Base-by-base conservation (phyloP, 1,140 invertebrate genomes). In the Penaeus chinensis region DNA sequence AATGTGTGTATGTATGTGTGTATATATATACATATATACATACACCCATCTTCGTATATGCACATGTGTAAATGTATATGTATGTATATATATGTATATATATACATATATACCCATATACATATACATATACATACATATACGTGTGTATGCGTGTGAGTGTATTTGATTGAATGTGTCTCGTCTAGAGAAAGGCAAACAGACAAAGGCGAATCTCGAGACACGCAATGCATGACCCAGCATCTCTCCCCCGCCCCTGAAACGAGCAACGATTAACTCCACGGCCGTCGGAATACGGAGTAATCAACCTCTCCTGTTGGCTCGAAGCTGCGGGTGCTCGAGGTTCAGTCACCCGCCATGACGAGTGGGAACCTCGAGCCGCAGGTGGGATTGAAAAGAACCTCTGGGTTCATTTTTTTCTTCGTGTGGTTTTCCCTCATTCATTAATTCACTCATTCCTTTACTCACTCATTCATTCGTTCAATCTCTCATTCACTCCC, bases 401-500 rank as follows among this genome's bases (percentile, higher is more conserved):
- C 11, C 54, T 54, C 54, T n/a, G 42, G 24, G 24, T 37, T 24
- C 7, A 2, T 27, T 27, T 63, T 37, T 32, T 77, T 37, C 7
- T 37, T 27, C 20, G 19, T 20, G 7, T 13, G 22, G 22, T 5
- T 32, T 37, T 32, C 16, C 37, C 37, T 27, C 74, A 7, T 32
- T 37, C 37, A 0, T n/a, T 20, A 20, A 10, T 60, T 11, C 18
- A 78, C 3, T 1, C 10, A 0, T 60, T 78, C n/a, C 13, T 77
- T 77, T 77, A 2, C 74, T 77, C 24, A 24, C 1, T 54, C 47
- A 0, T 18, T 77, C 74, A 24, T 32, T 78, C 32, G 22, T 22
- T 78, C 76, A 37, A 5, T 78, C 76, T 42, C 76, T 78, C 42
- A 37, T 42, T 78, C 76, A 37, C 32, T 78, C 76, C 20, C 76